Conservation (phyloP, 2,888 invertebrate species). For the Himalopsyche tibetana region DNA sequence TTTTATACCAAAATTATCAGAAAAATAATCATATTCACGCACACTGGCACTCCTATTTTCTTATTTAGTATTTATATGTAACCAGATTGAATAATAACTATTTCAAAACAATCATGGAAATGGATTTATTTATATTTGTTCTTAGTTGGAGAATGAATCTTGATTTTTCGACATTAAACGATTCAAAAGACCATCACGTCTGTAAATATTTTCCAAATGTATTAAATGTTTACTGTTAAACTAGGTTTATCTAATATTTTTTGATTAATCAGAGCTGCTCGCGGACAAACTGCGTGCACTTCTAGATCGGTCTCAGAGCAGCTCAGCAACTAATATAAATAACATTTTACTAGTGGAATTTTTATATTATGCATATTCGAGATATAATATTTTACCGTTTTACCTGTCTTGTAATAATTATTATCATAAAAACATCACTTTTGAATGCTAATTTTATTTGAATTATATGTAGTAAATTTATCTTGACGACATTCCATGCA, state of each 20-base stretch:
- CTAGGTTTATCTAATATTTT: neutral
- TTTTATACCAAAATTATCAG: too few species aligned
- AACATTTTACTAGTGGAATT: slow-evolving; percentile 20
- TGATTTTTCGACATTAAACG: neutral
- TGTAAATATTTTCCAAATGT: slow-evolving; percentile 44
- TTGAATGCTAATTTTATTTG: neutral
- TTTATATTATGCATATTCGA: neutral
- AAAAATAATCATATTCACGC: too few species aligned
- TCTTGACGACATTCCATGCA: neutral
- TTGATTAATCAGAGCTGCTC: neutral
- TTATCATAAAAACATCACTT: neutral
- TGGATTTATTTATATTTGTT: too few species aligned
- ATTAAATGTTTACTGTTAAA: slow-evolving; percentile 25
- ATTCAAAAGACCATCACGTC: neutral
- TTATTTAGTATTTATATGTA: too few species aligned
- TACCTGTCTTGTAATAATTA: slow-evolving; percentile 26
- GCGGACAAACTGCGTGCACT: neutral
- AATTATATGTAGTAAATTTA: neutral
- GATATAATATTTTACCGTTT: slow-evolving; percentile 8
- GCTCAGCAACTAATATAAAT: neutral
- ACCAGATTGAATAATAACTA: too few species aligned
- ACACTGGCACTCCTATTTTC: too few species aligned
- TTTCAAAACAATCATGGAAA: too few species aligned
- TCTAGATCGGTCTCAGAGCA: neutral
- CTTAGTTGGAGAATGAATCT: slow-evolving; percentile 22